Evolutionary conservation across 2,113 vertebrate genomes (phyloP), one percentile per base, ranked within the genome.

Genomic region (Onychostoma macrolepis): DNA sequence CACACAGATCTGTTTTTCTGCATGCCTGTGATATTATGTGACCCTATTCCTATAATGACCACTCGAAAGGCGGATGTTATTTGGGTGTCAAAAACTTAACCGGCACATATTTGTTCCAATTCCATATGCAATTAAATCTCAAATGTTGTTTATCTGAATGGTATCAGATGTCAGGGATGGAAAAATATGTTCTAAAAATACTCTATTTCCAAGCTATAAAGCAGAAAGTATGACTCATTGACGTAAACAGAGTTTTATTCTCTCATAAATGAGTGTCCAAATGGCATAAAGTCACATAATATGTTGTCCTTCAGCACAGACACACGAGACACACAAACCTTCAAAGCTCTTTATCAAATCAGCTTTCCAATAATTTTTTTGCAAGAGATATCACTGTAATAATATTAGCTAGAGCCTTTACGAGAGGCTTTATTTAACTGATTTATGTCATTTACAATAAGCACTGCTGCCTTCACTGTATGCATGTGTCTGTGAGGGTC

Each of bases 21-120:
- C 71, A 83, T 71, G 41, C 69, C 80, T 85, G 78, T 19, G 26
- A 63, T 72, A 50, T 88, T 43, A 85, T 38, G 53, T 77, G 28
- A 85, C 38, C 56, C 72, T 50, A 1, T 43, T 80, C 21, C 48
- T 61, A 7, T 24, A 79, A 69, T 85, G 53, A 13, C 15, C 53
- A 21, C 26, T 36, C 24, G 50, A 75, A 75, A 24, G 21, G 3
- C 65, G 28, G 26, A 82, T 76, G 48, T 36, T 38, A 26, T 41
- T 30, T 24, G 19, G 26, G 2, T 28, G 58, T 67, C 48, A 75
- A 7, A 74, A 17, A 36, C 17, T 5, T 33, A 7, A 43, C 19
- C 43, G 0, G 2, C 65, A n/a, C 24, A 7, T 24, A 50, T 74
- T 74, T 48, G 4, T 1, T 45, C 6, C 8, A 19, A 15, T 24